Base-by-base conservation (phyloP, 64 coral and sea anemone species). In the Montipora foliosa region DNA sequence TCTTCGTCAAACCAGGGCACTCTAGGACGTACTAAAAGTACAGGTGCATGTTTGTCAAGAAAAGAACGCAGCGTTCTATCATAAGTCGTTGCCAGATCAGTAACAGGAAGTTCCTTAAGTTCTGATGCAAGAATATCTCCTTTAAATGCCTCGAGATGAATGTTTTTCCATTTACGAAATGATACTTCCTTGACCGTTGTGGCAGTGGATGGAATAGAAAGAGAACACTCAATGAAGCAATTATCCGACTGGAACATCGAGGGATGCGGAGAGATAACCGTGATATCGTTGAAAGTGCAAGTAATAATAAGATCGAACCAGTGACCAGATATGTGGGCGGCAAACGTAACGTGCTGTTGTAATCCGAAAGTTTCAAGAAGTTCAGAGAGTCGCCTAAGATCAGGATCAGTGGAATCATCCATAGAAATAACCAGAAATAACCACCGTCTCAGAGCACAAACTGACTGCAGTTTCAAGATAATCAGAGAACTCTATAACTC, bases 301-400 rank as follows among this genome's bases (percentile, higher is more conserved):
- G 90, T 92, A 46, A 92, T 92, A 80, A 90, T 80, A 66, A 70
- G 76, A 61, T 91, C 77, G 5, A 91, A 57, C 78, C 76, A 80
- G 77, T 80, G 47, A 22, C 22, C 22, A 22, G 22, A 22, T 22
- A 22, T 22, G 22, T 22, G 22, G 22, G 0, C 0, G 22, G 75
- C 3, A 89, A 77, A 89, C 0, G 8, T 91, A 81, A 81, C 77
- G 16, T 91, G 90, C 22, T 92, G 78, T 50, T n/a, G 6, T 11
- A 83, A 79, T 66, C 79, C 79, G 21, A 83, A 83, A 2, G 78
- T 46, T 17, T 83, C 78, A 6, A 83, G 90, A 47, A 92, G 67
- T 5, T 92, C 90, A 0, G 59, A 6, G 74, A 92, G 82, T 50
- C 19, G 69, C 8, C 8, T 70, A 29, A 66, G 47, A 83, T 82